phyloP scores from a whole-genome alignment of 2,888 invertebrate genomes.

The Tinea trinotella region DNA sequence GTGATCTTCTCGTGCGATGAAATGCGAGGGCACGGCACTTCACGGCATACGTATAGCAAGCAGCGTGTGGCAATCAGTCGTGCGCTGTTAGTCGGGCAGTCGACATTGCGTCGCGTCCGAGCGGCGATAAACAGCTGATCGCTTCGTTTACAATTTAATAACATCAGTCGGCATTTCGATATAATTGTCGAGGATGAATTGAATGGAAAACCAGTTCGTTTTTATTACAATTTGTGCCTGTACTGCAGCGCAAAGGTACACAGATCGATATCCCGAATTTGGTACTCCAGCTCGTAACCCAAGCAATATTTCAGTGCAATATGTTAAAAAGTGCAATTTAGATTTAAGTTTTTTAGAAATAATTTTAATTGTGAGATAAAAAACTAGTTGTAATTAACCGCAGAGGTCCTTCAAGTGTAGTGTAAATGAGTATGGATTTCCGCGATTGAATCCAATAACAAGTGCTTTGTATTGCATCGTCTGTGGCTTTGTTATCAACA shows the following conservation, averaged over 20 bases:
- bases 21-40: slow-evolving; percentile 9
- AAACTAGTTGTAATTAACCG: slow-evolving; percentile 25
- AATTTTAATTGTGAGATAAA: neutral
- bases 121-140: slow-evolving; percentile 50
- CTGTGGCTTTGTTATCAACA: slow-evolving; percentile 37
- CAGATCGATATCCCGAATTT: slow-evolving; percentile 57
- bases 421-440: slow-evolving; percentile 56
- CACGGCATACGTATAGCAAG: neutral
- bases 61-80: slow-evolving; percentile 37
- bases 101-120: slow-evolving; percentile 33
- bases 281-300: slow-evolving; percentile 36
- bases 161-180: slow-evolving; percentile 14
- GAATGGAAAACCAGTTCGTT: neutral
- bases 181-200: neutral
- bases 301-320: slow-evolving; percentile 55
- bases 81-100: slow-evolving; percentile 51
- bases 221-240: neutral
- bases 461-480: slow-evolving; percentile 38
- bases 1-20: neutral
- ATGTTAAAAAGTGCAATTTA: slow-evolving; percentile 41
- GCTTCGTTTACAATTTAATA: slow-evolving; percentile 23
- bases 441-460: slow-evolving; percentile 42
- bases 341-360: slow-evolving; percentile 25
- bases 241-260: slow-evolving; percentile 33
- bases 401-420: slow-evolving; percentile 45